Base-by-base conservation (phyloP, 2,113 vertebrate genomes). In the Microtus ochrogaster region DNA sequence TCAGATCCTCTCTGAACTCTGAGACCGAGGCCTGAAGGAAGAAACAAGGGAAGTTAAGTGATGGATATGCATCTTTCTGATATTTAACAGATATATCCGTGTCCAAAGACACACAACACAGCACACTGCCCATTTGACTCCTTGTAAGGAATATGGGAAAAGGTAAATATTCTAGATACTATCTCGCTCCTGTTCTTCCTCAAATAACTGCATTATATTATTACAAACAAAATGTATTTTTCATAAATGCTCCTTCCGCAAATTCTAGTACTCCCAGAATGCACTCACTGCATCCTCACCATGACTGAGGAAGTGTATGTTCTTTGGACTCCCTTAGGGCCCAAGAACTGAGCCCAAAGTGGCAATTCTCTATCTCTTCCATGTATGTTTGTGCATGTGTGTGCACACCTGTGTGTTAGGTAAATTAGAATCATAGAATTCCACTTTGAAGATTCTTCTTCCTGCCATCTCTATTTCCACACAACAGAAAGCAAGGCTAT, bases 141-240 rank as follows among this genome's bases (percentile, higher is more conserved):
- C 28, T 65, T 58, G 24, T 13, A 89, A 91, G 5, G 21, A 92
- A 89, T 86, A 83, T 49, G 10, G 63, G 81, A 89, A 94, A 93
- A 86, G 9, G 65, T 7, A 70, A 63, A 49, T 9, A 47, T 14
- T 85, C 63, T 84, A 30, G 49, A 78, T 72, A 61, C 44, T 39
- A 93, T 65, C 90, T 82, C 55, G 90, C 19, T 2, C 30, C 83
- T 55, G 13, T 78, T 19, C 9, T 82, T 95, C 89, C 24, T 74
- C 95, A 73, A 92, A 82, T 91, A 94, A 79, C 63, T 41, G 36
- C 88, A 58, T 44, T 65, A 41, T 19, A 8, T 73, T 47, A 16
- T 89, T 87, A 74, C n/a, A 90, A 94, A 87, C 77, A 44, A 94
- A 83, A 87, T 52, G 13, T 44, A 6, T 39, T 82, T 76, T 68